Conservation (phyloP, 2,113 vertebrate genomes). For the Stomatorhinus ivindoensis region DNA sequence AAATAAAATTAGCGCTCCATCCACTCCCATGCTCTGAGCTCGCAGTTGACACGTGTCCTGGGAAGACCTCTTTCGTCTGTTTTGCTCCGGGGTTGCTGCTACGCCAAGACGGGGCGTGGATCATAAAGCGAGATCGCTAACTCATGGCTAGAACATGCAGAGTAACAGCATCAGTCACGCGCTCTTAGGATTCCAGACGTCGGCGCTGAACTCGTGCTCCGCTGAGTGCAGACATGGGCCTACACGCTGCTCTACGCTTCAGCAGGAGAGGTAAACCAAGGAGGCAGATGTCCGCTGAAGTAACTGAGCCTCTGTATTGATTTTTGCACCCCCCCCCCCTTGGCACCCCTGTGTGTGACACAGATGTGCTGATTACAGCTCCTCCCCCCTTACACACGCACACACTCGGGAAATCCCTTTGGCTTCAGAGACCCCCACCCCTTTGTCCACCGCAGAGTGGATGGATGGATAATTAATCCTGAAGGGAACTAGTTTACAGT, state of each 20-base stretch:
- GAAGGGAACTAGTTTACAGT: not conserved
- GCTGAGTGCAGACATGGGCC: not conserved
- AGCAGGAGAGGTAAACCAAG: not conserved
- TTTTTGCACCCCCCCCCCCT: not conserved
- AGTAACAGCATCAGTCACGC: not conserved
- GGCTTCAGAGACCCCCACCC: not conserved
- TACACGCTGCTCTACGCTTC: not conserved
- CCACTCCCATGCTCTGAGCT: not conserved
- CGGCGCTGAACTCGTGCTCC: not conserved
- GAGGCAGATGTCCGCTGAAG: not conserved
- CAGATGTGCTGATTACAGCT: not conserved
- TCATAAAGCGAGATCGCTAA: not conserved
- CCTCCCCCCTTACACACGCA: not conserved
- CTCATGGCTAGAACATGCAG: not conserved
- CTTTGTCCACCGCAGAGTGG: not conserved
- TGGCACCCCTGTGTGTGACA: not conserved
- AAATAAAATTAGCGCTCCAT: not conserved
- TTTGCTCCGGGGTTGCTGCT: not conserved
- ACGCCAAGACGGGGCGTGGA: not conserved
- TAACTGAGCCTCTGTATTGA: not conserved
- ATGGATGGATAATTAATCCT: not conserved
- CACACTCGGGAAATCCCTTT: not conserved
- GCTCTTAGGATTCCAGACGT: not conserved
- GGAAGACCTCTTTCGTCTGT: not conserved
- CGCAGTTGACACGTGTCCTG: not conserved